Conservation (phyloP, 64 coral and sea anemone genomes). For the Orbicella faveolata region DNA sequence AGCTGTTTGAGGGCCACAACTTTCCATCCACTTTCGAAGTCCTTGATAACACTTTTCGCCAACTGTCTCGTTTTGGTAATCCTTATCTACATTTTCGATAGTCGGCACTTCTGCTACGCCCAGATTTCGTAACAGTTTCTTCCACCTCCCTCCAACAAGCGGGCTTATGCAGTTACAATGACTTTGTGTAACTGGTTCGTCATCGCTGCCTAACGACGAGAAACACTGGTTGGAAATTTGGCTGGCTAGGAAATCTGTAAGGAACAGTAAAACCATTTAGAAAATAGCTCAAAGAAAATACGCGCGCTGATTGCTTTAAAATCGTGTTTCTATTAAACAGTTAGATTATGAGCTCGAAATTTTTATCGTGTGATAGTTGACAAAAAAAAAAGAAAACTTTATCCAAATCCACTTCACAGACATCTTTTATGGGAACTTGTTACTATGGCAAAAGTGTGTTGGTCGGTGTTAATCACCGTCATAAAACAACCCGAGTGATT, state of each 20-base stretch:
- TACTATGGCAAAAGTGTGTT: too few relatives aligned
- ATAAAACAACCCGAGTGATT: too few relatives aligned
- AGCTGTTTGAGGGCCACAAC: not conserved
- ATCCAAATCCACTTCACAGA: too few relatives aligned
- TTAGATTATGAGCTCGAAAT: too few relatives aligned
- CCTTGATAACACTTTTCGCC: slow-evolving; percentile 14
- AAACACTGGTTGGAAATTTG: not conserved
- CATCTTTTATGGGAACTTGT: too few relatives aligned
- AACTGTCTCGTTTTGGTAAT: not conserved
- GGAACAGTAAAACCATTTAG: not conserved
- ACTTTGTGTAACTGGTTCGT: not conserved
- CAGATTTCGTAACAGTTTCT: not conserved
- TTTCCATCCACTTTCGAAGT: not conserved
- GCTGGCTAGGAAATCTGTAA: not conserved
- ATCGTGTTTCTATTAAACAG: too few relatives aligned
- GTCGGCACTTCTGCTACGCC: not conserved
- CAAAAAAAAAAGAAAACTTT: too few relatives aligned
- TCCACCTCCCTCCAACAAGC: not conserved
- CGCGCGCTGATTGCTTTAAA: too few relatives aligned
- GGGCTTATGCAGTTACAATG: not conserved
- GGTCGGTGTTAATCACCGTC: too few relatives aligned
- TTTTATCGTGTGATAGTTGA: too few relatives aligned
- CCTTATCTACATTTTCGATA: not conserved
- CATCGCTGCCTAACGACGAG: not conserved
- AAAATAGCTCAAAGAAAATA: too few relatives aligned